These are phyloP conservation scores for Trachythela sp. DNA, from an alignment of 64 coral and sea anemone genomes.

Conservation along the genomic window DNA sequence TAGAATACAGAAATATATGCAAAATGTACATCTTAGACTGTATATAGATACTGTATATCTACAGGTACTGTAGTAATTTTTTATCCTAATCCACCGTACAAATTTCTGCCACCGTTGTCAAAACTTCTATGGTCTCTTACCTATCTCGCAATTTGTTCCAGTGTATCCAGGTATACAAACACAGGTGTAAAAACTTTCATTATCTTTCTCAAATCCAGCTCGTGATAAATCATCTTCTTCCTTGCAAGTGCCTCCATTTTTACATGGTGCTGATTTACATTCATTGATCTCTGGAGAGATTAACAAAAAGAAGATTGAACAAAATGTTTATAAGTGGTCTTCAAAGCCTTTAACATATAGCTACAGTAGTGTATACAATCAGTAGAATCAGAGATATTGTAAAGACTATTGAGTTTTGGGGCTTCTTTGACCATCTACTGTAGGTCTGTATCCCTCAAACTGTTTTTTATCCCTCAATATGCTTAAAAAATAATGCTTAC, in stretches of 20 bases:
- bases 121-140: no score
- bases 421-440: background rate
- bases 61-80: no score
- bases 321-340: background rate
- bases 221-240: background rate
- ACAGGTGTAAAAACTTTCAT: slow-evolving; percentile 2
- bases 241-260: slow-evolving; percentile 41
- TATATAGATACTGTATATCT: no score
- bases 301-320: background rate
- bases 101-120: no score
- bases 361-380: background rate
- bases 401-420: no score
- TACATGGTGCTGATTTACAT: slow-evolving; percentile 5
- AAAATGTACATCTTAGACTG: no score
- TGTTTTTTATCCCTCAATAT: no score
- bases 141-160: slow-evolving; percentile 6
- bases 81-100: no score
- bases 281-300: background rate
- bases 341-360: background rate
- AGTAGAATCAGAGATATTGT: no score
- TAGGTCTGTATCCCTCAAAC: no score
- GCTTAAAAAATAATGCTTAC: background rate
- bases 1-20: no score
- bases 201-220: background rate
- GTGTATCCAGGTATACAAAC: background rate